Conservation (phyloP, 2,113 vertebrate genomes). For the Mystacornis crossleyi region DNA sequence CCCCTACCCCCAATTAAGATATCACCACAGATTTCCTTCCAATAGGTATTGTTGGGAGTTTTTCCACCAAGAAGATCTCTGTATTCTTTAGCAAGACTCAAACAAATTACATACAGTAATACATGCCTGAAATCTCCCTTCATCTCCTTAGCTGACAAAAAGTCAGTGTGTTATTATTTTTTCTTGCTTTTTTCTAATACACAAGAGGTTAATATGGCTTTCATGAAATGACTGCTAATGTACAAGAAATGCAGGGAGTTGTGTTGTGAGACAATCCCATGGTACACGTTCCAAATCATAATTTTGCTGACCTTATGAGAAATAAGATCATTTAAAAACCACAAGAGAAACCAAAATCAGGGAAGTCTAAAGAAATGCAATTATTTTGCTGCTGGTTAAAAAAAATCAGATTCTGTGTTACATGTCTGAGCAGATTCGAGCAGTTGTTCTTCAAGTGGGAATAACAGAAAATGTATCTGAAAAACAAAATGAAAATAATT, state of each 20-base stretch:
- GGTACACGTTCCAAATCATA: background rate
- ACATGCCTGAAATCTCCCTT: background rate
- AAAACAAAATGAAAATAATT: background rate
- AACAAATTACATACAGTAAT: background rate
- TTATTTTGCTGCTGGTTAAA: conserved; percentile 9
- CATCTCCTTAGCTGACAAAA: background rate
- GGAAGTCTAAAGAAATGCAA: background rate
- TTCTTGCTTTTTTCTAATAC: background rate
- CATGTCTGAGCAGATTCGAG: background rate
- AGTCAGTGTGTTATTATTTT: background rate
- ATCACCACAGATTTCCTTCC: background rate
- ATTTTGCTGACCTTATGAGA: conserved; percentile 48
- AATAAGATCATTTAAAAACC: conserved; percentile 30
- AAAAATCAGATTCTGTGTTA: background rate
- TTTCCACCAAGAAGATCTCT: background rate
- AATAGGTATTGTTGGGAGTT: background rate
- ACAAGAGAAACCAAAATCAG: background rate
- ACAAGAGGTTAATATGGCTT: background rate
- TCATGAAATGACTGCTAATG: background rate
- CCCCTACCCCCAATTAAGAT: background rate
- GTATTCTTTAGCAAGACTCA: background rate
- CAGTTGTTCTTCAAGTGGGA: background rate
- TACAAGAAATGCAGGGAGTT: background rate
- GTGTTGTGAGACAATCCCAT: background rate
- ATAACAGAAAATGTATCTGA: background rate